These are phyloP conservation scores for Adela reaumurella DNA, from an alignment of 2,888 invertebrate species.

Conservation along the genomic window DNA sequence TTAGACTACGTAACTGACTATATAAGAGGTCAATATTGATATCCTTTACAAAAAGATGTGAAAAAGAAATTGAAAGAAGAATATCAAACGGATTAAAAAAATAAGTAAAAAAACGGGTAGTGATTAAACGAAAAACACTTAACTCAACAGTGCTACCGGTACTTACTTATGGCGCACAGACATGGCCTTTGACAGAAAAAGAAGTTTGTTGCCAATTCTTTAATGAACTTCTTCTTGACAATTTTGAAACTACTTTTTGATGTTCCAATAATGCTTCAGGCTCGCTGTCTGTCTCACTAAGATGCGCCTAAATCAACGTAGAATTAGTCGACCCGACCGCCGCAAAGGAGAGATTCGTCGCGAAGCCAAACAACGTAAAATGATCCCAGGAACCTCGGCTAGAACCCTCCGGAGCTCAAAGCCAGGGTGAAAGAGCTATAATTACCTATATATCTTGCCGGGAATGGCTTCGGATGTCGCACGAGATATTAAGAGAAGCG, in stretches of 20 bases:
- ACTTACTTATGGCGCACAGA: conserved; percentile 3
- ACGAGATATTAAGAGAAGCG: conserved; percentile 1
- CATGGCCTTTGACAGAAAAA: background rate
- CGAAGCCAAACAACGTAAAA: background rate
- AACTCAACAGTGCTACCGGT: background rate
- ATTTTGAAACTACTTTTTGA: no score
- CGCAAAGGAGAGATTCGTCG: no score
- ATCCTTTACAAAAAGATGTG: background rate
- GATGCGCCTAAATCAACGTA: no score
- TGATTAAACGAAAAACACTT: conserved; percentile 1
- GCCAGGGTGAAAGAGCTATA: conserved; percentile 1
- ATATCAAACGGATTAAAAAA: conserved; percentile 2
- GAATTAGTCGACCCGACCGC: no score
- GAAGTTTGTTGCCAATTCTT: no score
- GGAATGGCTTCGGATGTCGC: conserved; percentile 1
- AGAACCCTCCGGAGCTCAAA: background rate
- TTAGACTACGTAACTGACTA: conserved; percentile 2
- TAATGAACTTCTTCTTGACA: no score
- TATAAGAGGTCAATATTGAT: background rate
- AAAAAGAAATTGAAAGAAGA: conserved; percentile 4
- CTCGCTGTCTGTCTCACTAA: no score
- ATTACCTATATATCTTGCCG: conserved; percentile 1
- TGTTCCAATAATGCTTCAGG: no score
- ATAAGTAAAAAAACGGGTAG: background rate
- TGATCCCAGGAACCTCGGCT: background rate